These are phyloP conservation scores for Echinops telfairi DNA, from an alignment of 2,113 vertebrate genomes.

Conservation along the genomic window DNA sequence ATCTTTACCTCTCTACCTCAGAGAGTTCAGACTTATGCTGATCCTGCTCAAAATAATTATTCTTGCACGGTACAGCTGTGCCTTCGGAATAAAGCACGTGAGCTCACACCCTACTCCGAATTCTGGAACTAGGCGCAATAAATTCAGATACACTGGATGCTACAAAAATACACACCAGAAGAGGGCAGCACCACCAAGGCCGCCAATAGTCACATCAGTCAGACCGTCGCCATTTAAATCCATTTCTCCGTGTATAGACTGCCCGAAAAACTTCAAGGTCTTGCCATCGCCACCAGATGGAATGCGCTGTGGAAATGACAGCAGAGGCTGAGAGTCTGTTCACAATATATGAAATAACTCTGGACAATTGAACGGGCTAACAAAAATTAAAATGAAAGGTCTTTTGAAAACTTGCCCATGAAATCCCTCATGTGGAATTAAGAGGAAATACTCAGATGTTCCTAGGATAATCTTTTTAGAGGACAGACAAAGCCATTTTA, in stretches of 20 bases:
- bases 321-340: constrained; percentile 3
- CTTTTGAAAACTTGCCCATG: neutral
- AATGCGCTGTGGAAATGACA: constrained; percentile 90
- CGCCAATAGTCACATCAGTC: constrained; percentile 97
- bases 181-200: constrained; percentile 95
- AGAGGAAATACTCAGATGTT: neutral
- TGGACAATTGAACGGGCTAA: constrained; percentile 14
- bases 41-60: no score
- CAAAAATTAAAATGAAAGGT: neutral
- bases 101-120: neutral
- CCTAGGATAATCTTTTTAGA: constrained; percentile 15
- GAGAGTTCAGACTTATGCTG: no score
- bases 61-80: neutral
- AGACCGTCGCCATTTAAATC: constrained; percentile 96
- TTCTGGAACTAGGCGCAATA: neutral
- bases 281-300: constrained; percentile 94
- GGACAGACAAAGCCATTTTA: constrained; percentile 9
- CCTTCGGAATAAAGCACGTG: neutral
- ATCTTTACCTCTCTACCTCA: no score
- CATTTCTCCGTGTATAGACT: constrained; percentile 97
- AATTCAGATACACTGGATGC: neutral
- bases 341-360: neutral
- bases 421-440: neutral
- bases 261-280: constrained; percentile 97
- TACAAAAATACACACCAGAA: constrained; percentile 92